phyloP scores from a whole-genome alignment of 2,888 invertebrate genomes.

The Salpingus planirostris region DNA sequence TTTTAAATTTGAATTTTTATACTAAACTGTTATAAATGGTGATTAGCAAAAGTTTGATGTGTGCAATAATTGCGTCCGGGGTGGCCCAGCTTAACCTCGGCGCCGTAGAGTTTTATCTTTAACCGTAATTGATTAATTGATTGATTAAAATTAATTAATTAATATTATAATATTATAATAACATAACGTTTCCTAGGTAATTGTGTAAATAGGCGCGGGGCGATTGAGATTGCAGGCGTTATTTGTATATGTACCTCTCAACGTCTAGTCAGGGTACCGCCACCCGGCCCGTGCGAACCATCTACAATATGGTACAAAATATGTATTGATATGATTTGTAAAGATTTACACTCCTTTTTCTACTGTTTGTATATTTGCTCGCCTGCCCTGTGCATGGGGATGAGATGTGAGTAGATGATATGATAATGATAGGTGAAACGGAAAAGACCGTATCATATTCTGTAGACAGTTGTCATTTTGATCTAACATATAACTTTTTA shows the following conservation, averaged over 20 bases:
- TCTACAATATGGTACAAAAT: slow-evolving; percentile 42
- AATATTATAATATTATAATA: too few relatives aligned
- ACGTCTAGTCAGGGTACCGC: slow-evolving; percentile 17
- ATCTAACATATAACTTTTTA: slow-evolving; percentile 38
- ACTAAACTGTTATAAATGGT: slow-evolving; percentile 45
- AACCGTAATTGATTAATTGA: slow-evolving; percentile 29
- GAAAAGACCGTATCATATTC: slow-evolving; percentile 38
- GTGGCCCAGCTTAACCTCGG: slow-evolving; percentile 25
- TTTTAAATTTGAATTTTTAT: slow-evolving; percentile 47
- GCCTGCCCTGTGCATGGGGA: slow-evolving; percentile 35
- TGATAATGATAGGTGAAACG: slow-evolving; percentile 29
- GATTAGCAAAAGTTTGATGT: slow-evolving; percentile 43
- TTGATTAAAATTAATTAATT: too few relatives aligned
- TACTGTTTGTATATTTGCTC: slow-evolving; percentile 42
- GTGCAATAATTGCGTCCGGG: slow-evolving; percentile 39
- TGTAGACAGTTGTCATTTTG: slow-evolving; percentile 39
- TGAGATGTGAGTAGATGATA: slow-evolving; percentile 32
- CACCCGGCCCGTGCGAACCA: slow-evolving; percentile 17
- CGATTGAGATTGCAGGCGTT: slow-evolving; percentile 29
- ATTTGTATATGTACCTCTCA: too few relatives aligned
- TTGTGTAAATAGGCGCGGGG: slow-evolving; percentile 36
- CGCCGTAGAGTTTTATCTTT: slow-evolving; percentile 38
- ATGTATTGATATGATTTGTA: slow-evolving; percentile 42
- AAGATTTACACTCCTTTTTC: slow-evolving; percentile 44
- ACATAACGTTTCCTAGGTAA: slow-evolving; percentile 39